Conservation (phyloP, 1,140 invertebrate genomes). For the Drosophila littoralis region DNA sequence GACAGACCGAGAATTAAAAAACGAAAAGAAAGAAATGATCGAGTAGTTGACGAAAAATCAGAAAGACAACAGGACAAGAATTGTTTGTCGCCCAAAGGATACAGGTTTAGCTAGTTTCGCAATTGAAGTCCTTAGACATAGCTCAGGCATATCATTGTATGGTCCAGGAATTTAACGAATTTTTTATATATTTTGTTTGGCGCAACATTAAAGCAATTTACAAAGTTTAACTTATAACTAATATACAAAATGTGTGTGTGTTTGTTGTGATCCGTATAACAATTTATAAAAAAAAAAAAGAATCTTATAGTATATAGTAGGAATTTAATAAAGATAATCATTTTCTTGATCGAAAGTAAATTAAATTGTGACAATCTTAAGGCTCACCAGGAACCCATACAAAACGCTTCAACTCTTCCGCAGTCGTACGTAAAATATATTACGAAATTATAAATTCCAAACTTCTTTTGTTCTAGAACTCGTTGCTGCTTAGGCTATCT, state of each 20-base stretch:
- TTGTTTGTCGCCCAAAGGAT: too few species aligned
- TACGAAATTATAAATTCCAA: not conserved
- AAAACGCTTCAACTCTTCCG: not conserved
- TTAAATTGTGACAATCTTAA: constrained; percentile 27
- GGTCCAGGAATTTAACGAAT: not conserved
- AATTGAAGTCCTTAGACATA: too few species aligned
- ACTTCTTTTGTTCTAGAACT: not conserved
- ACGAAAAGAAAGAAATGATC: too few species aligned
- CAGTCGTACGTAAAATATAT: not conserved
- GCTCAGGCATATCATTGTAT: too few species aligned
- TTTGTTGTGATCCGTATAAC: constrained; percentile 36
- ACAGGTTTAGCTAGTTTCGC: too few species aligned
- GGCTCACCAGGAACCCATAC: constrained; percentile 31
- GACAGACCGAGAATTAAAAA: too few species aligned
- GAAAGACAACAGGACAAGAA: too few species aligned
- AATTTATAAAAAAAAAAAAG: constrained; percentile 47
- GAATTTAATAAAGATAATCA: constrained; percentile 18
- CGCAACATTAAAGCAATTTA: constrained; percentile 33
- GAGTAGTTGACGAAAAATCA: too few species aligned
- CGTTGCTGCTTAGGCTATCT: constrained; percentile 63
- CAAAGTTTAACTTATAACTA: constrained; percentile 47
- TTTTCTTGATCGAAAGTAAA: constrained; percentile 13
- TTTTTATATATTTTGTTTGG: not conserved
- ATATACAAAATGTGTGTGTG: constrained; percentile 39
- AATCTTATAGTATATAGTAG: constrained; percentile 19